Conservation (phyloP, 2,797 vertebrate genomes). For the Nasua narica region DNA sequence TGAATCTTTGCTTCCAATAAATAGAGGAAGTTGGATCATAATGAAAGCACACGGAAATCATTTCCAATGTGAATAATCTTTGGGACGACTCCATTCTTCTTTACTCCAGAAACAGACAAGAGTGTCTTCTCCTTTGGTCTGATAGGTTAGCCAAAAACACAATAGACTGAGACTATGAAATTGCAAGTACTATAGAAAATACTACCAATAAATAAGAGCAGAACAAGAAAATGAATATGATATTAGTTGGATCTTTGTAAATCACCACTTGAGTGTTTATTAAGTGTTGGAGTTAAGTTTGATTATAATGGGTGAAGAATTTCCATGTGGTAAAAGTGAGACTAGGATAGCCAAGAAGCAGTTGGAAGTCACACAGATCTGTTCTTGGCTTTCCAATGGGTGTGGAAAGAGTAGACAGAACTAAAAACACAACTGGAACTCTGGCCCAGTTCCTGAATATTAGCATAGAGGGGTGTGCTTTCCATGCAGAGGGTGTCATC, state of each 20-base stretch:
- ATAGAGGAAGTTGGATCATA: slow-evolving; percentile 54
- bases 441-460: slow-evolving; percentile 65
- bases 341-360: slow-evolving; percentile 65
- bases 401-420: slow-evolving; percentile 72
- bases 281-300: slow-evolving; percentile 67
- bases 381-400: slow-evolving; percentile 69
- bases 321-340: slow-evolving; percentile 74
- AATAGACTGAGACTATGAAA: neutral
- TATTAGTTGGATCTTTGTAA: slow-evolving; percentile 58
- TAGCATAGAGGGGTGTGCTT: slow-evolving; percentile 60
- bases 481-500: slow-evolving; percentile 57
- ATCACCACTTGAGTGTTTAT: slow-evolving; percentile 71
- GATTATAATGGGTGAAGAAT: slow-evolving; percentile 72
- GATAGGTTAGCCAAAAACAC: slow-evolving; percentile 51
- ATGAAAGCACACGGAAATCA: slow-evolving; percentile 63
- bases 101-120: slow-evolving; percentile 43
- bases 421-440: slow-evolving; percentile 71
- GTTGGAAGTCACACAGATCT: slow-evolving; percentile 67
- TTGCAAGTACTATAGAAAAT: slow-evolving; percentile 22
- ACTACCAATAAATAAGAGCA: slow-evolving; percentile 25
- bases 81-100: slow-evolving; percentile 51
- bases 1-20: slow-evolving; percentile 54
- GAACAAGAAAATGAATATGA: slow-evolving; percentile 46
- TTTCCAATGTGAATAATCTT: slow-evolving; percentile 66
- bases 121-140: slow-evolving; percentile 46